phyloP scores from a whole-genome alignment of 2,888 invertebrate genomes.

The Patella pellucida region DNA sequence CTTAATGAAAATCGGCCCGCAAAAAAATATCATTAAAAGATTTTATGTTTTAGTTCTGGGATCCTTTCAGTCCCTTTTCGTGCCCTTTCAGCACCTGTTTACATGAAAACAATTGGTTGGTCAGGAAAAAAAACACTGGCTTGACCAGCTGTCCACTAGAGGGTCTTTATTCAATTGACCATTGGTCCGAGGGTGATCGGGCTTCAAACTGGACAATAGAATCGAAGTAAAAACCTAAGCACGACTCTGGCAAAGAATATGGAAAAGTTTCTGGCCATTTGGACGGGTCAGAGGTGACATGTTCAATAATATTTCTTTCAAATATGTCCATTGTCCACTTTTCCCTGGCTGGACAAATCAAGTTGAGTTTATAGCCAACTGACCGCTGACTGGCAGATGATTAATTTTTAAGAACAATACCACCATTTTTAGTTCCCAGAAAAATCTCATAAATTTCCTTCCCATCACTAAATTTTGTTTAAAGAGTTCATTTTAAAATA shows the following conservation, averaged over 20 bases:
- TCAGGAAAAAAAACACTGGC: background rate
- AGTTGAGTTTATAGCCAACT: background rate
- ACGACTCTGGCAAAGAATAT: background rate
- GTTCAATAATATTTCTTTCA: conserved; percentile 8
- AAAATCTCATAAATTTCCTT: too few relatives aligned
- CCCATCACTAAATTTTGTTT: too few relatives aligned
- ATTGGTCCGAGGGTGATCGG: background rate
- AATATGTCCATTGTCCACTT: background rate
- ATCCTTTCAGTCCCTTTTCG: background rate
- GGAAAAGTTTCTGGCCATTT: conserved; percentile 7
- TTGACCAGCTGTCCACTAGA: background rate
- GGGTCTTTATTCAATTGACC: background rate
- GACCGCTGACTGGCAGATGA: background rate
- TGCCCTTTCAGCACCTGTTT: background rate
- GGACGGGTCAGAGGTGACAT: background rate
- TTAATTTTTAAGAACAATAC: conserved; percentile 2
- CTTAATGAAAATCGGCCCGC: background rate
- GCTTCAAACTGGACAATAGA: background rate
- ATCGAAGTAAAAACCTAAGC: background rate
- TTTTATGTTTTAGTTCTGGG: background rate
- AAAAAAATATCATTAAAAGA: conserved; percentile 1
- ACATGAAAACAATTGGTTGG: background rate
- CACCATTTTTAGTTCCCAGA: background rate
- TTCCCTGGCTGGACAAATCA: background rate
- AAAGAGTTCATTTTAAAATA: too few relatives aligned